Conservation (phyloP, 2,888 invertebrate species). For the Cheilosia vernalis region DNA sequence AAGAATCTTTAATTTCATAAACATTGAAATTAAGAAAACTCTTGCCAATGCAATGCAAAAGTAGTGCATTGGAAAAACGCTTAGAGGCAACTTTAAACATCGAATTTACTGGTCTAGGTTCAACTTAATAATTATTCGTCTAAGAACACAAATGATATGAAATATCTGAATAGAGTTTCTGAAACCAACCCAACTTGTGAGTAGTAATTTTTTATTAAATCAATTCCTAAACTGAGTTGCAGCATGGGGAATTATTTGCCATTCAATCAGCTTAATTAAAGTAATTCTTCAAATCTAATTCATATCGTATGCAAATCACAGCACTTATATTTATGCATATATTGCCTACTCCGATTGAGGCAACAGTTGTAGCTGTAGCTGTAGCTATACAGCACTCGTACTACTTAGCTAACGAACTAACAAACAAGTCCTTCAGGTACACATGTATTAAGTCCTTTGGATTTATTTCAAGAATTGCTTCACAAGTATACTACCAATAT, state of each 20-base stretch:
- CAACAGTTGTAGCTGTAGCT: neutral
- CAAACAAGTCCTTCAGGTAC: slow-evolving; percentile 28
- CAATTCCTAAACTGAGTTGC: neutral
- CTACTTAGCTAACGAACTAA: slow-evolving; percentile 34
- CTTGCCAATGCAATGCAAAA: too few relatives aligned
- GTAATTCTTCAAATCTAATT: slow-evolving; percentile 13
- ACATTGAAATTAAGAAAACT: too few relatives aligned
- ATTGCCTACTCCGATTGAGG: neutral
- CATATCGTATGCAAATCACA: slow-evolving; percentile 6
- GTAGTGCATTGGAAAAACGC: too few relatives aligned
- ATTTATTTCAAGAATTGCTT: slow-evolving; percentile 30
- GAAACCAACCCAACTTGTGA: too few relatives aligned
- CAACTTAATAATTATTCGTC: too few relatives aligned
- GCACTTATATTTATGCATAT: neutral
- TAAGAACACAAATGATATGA: too few relatives aligned
- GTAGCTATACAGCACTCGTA: neutral
- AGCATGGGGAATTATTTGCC: slow-evolving; percentile 5
- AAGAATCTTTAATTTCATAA: too few relatives aligned
- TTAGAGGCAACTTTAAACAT: too few relatives aligned
- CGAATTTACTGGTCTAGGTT: too few relatives aligned
- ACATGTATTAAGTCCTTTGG: slow-evolving; percentile 15
- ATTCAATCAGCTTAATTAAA: slow-evolving; percentile 31
- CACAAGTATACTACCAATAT: slow-evolving; percentile 11
- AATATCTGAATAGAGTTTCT: too few relatives aligned
- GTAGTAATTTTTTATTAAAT: neutral